A percentile compares a stretch with the other conserved stretches of the same genome.
Conservation (phyloP, 2,888 invertebrate species). For the Rotaria sp. region DNA sequence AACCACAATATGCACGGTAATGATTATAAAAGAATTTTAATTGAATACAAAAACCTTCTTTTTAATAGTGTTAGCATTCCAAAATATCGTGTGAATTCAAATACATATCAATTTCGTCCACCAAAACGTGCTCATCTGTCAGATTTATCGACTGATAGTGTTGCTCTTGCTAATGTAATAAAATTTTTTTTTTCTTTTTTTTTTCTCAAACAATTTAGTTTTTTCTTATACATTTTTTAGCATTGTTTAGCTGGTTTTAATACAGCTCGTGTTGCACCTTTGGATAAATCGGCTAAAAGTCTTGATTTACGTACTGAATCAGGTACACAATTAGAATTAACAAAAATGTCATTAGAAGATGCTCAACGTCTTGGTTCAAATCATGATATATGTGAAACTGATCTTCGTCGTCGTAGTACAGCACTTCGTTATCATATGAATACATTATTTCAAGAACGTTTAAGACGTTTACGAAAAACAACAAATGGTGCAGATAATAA, state of each 20-base stretch:
- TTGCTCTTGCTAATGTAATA: conserved; percentile 24
- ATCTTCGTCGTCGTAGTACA: conserved; percentile 21
- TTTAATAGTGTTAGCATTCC: neutral
- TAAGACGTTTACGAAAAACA: conserved; percentile 17
- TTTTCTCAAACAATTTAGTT: neutral
- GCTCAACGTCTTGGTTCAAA: conserved; percentile 19
- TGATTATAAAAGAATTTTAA: neutral
- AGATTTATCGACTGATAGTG: neutral
- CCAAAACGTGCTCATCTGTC: conserved; percentile 4
- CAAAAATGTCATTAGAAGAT: conserved; percentile 25
- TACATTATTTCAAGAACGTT: conserved; percentile 29
- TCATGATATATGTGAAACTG: conserved; percentile 10
- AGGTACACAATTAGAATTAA: conserved; percentile 25
- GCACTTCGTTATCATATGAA: conserved; percentile 26
- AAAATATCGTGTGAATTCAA: conserved; percentile 3
- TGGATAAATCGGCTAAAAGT: conserved; percentile 28
- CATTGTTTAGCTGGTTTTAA: conserved; percentile 16
- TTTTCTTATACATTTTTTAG: neutral
- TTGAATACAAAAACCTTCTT: too few relatives aligned
- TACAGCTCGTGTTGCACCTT: conserved; percentile 6
- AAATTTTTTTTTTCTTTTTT: neutral
- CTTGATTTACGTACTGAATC: conserved; percentile 28
- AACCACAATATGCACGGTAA: conserved; percentile 27
- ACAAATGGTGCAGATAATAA: neutral
- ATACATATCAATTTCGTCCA: neutral